Evolutionary conservation across 1,140 invertebrate genomes (phyloP).

Genomic region (Dreissena rostriformis): DNA sequence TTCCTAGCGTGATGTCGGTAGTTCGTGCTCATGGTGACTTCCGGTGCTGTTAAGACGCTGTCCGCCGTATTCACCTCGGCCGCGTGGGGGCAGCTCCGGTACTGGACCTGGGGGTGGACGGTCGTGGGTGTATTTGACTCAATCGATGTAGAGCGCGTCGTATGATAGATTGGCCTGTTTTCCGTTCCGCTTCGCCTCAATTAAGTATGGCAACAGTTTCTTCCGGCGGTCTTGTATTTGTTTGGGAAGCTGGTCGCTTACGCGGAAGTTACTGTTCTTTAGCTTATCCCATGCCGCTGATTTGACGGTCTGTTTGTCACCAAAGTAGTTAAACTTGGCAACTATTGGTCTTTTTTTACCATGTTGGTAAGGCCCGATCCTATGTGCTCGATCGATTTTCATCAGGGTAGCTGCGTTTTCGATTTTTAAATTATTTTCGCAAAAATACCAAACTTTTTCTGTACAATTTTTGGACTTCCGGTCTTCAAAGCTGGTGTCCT

Average conservation of each 20-base stretch:
- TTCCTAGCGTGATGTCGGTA: too few species aligned
- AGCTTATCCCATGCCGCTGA: neutral
- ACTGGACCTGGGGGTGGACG: neutral
- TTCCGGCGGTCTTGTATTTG: neutral
- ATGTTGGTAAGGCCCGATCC: neutral
- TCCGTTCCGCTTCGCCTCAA: neutral
- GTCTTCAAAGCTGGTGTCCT: neutral
- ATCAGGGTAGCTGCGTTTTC: neutral
- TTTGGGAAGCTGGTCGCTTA: neutral
- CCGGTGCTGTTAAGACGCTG: neutral
- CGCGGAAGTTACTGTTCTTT: neutral
- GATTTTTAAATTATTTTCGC: conserved; percentile 1
- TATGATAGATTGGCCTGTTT: conserved; percentile 8
- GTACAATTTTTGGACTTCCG: conserved; percentile 1
- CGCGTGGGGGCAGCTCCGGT: neutral
- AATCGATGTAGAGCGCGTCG: conserved; percentile 4
- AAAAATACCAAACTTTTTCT: neutral
- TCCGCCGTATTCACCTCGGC: neutral
- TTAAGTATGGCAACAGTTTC: conserved; percentile 22
- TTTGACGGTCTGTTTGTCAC: conserved; percentile 12
- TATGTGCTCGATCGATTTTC: conserved; percentile 5
- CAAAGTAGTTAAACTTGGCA: conserved; percentile 8
- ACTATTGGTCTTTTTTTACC: conserved; percentile 15
- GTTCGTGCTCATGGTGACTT: neutral
- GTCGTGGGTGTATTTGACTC: conserved; percentile 10